Percentiles rank a stretch among this genome's conserved stretches.
Evolutionary conservation across 2,888 invertebrate genomes (phyloP).

Genomic region (Caenorhabditis sp.): DNA sequence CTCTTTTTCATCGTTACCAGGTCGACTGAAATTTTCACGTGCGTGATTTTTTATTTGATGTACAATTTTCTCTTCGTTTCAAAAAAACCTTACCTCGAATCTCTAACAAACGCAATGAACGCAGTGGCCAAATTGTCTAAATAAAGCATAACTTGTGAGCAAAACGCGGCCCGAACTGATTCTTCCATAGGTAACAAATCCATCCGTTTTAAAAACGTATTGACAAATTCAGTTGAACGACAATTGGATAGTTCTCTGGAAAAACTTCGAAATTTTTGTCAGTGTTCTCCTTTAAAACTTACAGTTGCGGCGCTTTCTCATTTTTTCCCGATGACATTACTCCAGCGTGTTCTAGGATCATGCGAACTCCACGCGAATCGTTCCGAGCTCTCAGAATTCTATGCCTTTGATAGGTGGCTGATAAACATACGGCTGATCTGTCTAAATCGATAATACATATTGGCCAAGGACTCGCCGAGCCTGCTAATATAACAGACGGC

Average conservation of each 20-base stretch:
- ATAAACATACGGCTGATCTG: conserved; percentile 55
- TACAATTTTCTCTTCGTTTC: not conserved
- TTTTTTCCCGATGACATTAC: conserved; percentile 28
- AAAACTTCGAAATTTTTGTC: conserved; percentile 17
- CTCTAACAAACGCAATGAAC: conserved; percentile 53
- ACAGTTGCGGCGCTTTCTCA: conserved; percentile 30
- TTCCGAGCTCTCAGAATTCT: conserved; percentile 35
- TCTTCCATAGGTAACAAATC: conserved; percentile 57
- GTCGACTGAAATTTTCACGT: conserved; percentile 35
- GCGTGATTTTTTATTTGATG: not conserved
- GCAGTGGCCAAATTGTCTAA: conserved; percentile 60
- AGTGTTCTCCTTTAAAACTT: too few species aligned
- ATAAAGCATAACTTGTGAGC: conserved; percentile 59
- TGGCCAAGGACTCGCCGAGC: conserved; percentile 57
- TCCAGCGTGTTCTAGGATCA: conserved; percentile 41
- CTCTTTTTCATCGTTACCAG: conserved; percentile 44
- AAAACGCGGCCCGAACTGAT: conserved; percentile 52
- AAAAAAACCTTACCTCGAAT: conserved; percentile 39
- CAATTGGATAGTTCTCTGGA: conserved; percentile 50
- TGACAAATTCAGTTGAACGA: conserved; percentile 42
- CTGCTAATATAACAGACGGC: conserved; percentile 39
- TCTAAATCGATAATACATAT: conserved; percentile 64
- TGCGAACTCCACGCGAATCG: conserved; percentile 38
- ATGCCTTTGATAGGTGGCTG: conserved; percentile 53
- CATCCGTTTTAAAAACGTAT: conserved; percentile 50